Evolutionary conservation across 1,140 invertebrate genomes (phyloP).

Genomic region (Piezodorus guildinii): DNA sequence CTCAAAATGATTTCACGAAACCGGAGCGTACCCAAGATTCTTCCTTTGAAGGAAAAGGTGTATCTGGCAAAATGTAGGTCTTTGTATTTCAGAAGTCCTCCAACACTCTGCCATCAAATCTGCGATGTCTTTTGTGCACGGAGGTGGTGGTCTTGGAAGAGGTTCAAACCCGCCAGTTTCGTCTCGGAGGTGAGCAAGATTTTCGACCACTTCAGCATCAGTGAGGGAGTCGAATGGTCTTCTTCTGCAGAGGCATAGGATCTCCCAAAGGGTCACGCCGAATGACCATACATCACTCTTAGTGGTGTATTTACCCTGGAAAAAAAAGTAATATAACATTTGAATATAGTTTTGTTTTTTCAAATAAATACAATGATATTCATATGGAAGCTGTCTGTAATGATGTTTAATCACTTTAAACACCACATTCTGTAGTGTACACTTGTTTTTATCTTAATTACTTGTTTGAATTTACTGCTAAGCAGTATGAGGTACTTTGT

Average conservation of each 20-base stretch:
- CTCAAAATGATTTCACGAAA: constrained; percentile 14
- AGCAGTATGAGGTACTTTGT: no score
- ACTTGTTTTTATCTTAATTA: no score
- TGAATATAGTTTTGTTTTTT: neutral
- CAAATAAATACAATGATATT: neutral
- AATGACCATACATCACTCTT: constrained; percentile 63
- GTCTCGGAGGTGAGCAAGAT: constrained; percentile 50
- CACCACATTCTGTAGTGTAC: no score
- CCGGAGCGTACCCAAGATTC: constrained; percentile 58
- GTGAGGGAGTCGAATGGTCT: constrained; percentile 57
- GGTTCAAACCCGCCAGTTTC: constrained; percentile 46
- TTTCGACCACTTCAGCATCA: constrained; percentile 59
- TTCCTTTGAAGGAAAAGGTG: constrained; percentile 77
- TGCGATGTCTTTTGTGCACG: constrained; percentile 64
- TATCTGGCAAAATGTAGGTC: constrained; percentile 77
- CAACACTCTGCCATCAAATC: constrained; percentile 86
- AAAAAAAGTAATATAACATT: constrained; percentile 28
- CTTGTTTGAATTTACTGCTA: no score
- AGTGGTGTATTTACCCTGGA: constrained; percentile 40
- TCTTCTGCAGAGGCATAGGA: constrained; percentile 53
- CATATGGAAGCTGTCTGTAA: no score
- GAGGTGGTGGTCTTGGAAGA: constrained; percentile 48
- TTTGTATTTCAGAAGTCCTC: constrained; percentile 60
- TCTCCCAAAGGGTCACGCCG: constrained; percentile 64
- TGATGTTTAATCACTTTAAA: no score